phyloP scores from a whole-genome alignment of 92 coral and sea anemone species.

The Palythoa grandis region DNA sequence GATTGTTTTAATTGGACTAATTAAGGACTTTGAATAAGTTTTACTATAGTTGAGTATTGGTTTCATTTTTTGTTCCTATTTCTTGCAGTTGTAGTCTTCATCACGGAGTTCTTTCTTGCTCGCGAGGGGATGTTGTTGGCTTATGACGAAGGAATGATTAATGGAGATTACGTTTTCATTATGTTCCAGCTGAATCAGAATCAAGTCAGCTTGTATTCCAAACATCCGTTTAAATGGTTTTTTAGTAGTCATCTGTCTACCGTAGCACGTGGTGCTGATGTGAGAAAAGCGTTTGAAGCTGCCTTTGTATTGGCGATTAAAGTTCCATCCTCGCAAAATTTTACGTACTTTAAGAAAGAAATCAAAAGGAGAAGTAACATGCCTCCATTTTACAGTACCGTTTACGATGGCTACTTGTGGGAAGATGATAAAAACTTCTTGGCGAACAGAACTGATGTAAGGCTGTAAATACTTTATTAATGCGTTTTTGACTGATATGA shows the following conservation, averaged over 20 bases:
- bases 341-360: conserved; percentile 62
- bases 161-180: conserved; percentile 88
- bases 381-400: conserved; percentile 76
- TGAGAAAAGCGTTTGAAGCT: conserved; percentile 73
- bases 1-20: neutral
- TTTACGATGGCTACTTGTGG: conserved; percentile 80
- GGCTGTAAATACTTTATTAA: neutral
- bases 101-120: conserved; percentile 79
- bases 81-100: conserved; percentile 80
- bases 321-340: conserved; percentile 67
- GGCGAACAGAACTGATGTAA: conserved; percentile 72
- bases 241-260: conserved; percentile 71
- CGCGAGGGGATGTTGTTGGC: conserved; percentile 94
- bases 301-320: conserved; percentile 84
- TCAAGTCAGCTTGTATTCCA: conserved; percentile 48
- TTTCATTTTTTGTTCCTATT: neutral
- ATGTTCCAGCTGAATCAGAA: conserved; percentile 82
- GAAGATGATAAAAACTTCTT: conserved; percentile 48
- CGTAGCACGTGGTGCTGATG: conserved; percentile 57
- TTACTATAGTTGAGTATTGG: neutral
- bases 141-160: conserved; percentile 82
- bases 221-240: conserved; percentile 86
- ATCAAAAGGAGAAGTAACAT: conserved; percentile 68
- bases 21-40: neutral
- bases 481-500: neutral